Conservation (phyloP, 2,113 vertebrate species). For the Trogon surrucura region DNA sequence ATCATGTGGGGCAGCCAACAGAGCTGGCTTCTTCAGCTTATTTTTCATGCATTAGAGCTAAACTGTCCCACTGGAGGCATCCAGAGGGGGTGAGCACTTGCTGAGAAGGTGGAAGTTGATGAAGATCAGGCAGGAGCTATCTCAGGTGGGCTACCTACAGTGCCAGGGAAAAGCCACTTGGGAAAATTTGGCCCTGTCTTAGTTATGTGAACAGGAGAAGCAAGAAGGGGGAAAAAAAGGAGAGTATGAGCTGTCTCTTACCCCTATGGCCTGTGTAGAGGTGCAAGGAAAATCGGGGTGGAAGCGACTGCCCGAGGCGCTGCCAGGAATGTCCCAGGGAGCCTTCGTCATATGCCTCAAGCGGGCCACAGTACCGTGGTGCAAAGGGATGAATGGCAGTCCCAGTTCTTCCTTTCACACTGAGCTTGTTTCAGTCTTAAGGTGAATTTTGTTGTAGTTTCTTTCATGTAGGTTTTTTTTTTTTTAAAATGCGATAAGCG, state of each 20-base stretch:
- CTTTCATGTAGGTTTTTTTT: background rate
- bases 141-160: background rate
- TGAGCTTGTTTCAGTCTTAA: background rate
- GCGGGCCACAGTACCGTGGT: background rate
- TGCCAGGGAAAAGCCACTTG: background rate
- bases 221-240: background rate
- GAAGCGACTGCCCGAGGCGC: accelerated
- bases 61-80: background rate
- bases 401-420: background rate
- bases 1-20: background rate
- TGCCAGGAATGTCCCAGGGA: background rate
- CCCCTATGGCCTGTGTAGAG: background rate
- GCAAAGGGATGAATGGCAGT: background rate
- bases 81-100: background rate
- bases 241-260: background rate
- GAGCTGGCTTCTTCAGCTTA: background rate
- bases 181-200: background rate
- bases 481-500: background rate
- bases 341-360: background rate
- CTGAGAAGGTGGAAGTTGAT: background rate
- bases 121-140: background rate
- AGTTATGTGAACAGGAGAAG: background rate
- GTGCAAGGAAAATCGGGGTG: background rate
- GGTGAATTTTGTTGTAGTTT: background rate
- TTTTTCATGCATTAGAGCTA: background rate